A percentile compares a stretch with the other conserved stretches of the same genome.
These are phyloP conservation scores for Holothuria scabra DNA, from an alignment of 53 echinoderm and acorn worm species.

Conservation along the genomic window DNA sequence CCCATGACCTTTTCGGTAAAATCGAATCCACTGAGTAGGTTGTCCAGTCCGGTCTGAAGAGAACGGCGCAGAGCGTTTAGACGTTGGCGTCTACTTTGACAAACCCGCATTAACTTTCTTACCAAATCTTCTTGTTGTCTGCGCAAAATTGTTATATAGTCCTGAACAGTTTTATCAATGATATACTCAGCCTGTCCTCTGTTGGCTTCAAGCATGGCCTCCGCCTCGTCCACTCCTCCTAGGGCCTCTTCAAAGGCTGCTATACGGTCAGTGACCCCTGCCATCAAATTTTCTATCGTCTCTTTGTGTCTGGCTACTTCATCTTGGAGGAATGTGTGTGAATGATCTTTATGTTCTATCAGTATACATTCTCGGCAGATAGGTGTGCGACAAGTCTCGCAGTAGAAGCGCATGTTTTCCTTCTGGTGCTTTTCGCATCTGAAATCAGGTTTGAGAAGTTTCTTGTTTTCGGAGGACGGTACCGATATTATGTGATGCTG, in stretches of 20 bases:
- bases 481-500: slow-evolving; percentile 97
- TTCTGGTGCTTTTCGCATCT: slow-evolving; percentile 79
- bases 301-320: slow-evolving; percentile 93
- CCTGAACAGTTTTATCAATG: slow-evolving; percentile 92
- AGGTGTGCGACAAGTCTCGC: slow-evolving; percentile 87
- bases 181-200: slow-evolving; percentile 97
- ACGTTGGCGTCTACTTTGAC: slow-evolving; percentile 89
- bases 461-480: slow-evolving; percentile 86
- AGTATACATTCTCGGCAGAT: slow-evolving; percentile 96
- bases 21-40: slow-evolving; percentile 94
- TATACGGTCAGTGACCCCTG: slow-evolving; percentile 91
- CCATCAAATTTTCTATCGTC: slow-evolving; percentile 82
- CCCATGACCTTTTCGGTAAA: slow-evolving; percentile 97
- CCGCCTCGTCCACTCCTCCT: slow-evolving; percentile 87
- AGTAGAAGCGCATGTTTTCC: slow-evolving; percentile 89
- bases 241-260: slow-evolving; percentile 92
- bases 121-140: slow-evolving; percentile 84
- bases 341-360: slow-evolving; percentile 96
- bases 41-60: slow-evolving; percentile 90
- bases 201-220: slow-evolving; percentile 94
- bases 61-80: slow-evolving; percentile 89
- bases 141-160: slow-evolving; percentile 71
- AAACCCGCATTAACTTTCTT: slow-evolving; percentile 73
- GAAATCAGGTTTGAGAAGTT: slow-evolving; percentile 75
- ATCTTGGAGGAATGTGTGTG: slow-evolving; percentile 95